Percentiles rank a stretch among this genome's conserved stretches.
phyloP scores from a whole-genome alignment of 2,113 vertebrate genomes.

The Narcine bancroftii region DNA sequence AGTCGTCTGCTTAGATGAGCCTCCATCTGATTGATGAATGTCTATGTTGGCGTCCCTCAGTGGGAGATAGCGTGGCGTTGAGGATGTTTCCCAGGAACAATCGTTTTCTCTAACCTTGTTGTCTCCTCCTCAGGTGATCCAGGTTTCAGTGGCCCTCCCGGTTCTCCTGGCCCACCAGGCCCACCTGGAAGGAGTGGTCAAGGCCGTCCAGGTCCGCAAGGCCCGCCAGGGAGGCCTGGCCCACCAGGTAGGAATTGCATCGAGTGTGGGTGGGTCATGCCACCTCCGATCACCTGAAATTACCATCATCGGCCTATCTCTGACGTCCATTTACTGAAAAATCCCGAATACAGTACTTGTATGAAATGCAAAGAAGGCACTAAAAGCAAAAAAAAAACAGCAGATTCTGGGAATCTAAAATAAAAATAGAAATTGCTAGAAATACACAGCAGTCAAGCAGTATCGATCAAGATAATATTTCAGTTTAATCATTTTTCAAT shows the following conservation, averaged over 20 bases:
- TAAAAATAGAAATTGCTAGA: too few species aligned
- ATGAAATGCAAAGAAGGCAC: not conserved
- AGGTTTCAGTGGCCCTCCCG: constrained; percentile 63
- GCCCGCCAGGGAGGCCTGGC: constrained; percentile 63
- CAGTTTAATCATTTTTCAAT: too few species aligned
- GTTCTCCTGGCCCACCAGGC: constrained; percentile 63
- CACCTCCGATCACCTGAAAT: not conserved
- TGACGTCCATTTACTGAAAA: not conserved
- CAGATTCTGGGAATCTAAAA: too few species aligned
- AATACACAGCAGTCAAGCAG: too few species aligned
- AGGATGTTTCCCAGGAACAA: not conserved
- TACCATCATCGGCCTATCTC: not conserved
- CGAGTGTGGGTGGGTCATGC: not conserved
- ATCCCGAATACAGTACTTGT: not conserved
- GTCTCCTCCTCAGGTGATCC: constrained; percentile 59
- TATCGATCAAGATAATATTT: too few species aligned
- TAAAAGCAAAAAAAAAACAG: too few species aligned
- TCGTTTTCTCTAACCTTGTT: constrained; percentile 26
- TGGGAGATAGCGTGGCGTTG: not conserved
- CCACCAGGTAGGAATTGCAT: constrained; percentile 60
- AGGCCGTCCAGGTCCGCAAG: constrained; percentile 63
- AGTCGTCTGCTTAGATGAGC: not conserved
- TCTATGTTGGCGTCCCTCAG: not conserved
- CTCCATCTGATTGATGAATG: not conserved
- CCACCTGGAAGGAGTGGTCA: constrained; percentile 50